phyloP scores from a whole-genome alignment of 2,113 vertebrate genomes.

The Nesoenas mayeri region DNA sequence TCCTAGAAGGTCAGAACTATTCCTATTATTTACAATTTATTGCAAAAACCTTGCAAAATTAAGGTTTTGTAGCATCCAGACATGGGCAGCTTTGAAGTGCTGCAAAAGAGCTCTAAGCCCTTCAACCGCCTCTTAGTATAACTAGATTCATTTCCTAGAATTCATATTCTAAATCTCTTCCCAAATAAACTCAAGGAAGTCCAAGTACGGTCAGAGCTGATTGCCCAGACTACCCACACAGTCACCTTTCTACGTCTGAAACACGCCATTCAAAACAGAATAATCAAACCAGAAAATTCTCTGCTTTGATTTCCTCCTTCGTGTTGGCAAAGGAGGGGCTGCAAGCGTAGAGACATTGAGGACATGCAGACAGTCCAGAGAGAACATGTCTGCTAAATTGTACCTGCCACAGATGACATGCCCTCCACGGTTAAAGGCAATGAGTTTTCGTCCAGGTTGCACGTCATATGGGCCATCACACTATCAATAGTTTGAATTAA shows the following conservation, averaged over 20 bases:
- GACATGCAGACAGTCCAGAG: background rate
- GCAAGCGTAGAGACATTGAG: background rate
- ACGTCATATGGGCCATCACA: constrained; percentile 83
- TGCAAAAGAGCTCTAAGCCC: background rate
- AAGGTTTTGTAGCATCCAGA: background rate
- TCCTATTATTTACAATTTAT: background rate
- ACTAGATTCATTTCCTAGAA: background rate
- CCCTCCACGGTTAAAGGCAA: constrained; percentile 75
- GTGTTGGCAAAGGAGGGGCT: background rate
- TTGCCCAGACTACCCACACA: background rate
- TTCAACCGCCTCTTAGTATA: background rate
- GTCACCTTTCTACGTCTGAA: background rate
- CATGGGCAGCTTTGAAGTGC: background rate
- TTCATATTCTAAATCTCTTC: background rate
- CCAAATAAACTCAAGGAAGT: background rate
- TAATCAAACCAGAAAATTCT: background rate
- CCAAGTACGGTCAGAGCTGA: background rate
- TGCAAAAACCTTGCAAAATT: background rate
- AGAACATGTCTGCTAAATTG: background rate
- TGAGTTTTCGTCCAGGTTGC: constrained; percentile 67
- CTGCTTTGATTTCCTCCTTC: background rate
- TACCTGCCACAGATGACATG: constrained; percentile 88
- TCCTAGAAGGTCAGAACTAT: background rate
- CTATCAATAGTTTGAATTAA: constrained; percentile 85
- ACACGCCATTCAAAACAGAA: background rate